phyloP scores from a whole-genome alignment of 2,888 invertebrate genomes.

The Acleris sparsana region DNA sequence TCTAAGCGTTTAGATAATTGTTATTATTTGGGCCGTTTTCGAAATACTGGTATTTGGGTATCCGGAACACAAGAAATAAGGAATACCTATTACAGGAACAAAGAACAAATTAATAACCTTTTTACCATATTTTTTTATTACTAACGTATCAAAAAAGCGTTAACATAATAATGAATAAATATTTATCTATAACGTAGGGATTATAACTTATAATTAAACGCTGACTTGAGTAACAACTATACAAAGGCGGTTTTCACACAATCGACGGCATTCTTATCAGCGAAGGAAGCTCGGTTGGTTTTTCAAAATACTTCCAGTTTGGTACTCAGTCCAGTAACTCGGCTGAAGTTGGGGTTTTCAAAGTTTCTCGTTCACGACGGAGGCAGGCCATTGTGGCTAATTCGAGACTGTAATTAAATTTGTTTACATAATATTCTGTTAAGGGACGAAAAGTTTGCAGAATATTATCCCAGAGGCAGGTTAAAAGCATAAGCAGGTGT shows the following conservation, averaged over 20 bases:
- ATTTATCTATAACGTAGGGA: neutral
- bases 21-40: too few species aligned
- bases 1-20: neutral
- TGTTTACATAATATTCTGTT: conserved; percentile 74
- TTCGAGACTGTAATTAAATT: conserved; percentile 79
- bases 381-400: conserved; percentile 75
- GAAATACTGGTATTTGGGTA: too few species aligned
- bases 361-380: conserved; percentile 72
- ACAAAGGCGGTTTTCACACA: conserved; percentile 26
- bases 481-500: conserved; percentile 16
- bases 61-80: too few species aligned
- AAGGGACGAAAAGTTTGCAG: conserved; percentile 61
- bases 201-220: conserved; percentile 8
- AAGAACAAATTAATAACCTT: too few species aligned
- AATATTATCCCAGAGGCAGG: conserved; percentile 49
- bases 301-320: conserved; percentile 62
- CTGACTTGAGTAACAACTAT: conserved; percentile 12
- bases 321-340: conserved; percentile 60
- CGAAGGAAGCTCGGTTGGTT: conserved; percentile 54
- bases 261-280: conserved; percentile 46
- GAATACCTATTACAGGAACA: too few species aligned
- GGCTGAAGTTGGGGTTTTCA: conserved; percentile 68
- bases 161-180: too few species aligned
- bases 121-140: too few species aligned
- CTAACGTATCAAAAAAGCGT: too few species aligned